These are phyloP conservation scores for Julus scanicus DNA, from an alignment of 2,888 invertebrate species.

Conservation along the genomic window DNA sequence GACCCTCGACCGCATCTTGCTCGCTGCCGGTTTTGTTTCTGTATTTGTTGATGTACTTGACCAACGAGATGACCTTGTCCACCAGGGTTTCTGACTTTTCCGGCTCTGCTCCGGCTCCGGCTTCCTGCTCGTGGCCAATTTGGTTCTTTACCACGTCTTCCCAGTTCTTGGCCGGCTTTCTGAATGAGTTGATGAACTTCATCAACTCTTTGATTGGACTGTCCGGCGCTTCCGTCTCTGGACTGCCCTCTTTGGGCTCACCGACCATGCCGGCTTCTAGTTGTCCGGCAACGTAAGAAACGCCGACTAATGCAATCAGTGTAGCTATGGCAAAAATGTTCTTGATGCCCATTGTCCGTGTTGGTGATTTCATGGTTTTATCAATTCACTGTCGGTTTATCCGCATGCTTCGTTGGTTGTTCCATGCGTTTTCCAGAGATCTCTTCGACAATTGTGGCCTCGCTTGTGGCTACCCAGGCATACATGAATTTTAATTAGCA, in stretches of 20 bases:
- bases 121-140: background rate
- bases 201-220: background rate
- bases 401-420: background rate
- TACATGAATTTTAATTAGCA: slow-evolving; percentile 3
- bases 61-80: background rate
- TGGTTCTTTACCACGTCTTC: background rate
- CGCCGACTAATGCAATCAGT: background rate
- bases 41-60: slow-evolving; percentile 17
- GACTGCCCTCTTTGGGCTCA: background rate
- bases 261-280: no score
- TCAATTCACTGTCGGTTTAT: background rate
- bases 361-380: background rate
- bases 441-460: background rate
- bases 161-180: background rate
- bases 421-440: background rate
- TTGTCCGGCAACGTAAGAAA: background rate
- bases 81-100: background rate
- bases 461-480: background rate
- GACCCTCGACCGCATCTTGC: background rate
- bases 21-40: background rate
- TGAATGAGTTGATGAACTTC: background rate
- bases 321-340: background rate
- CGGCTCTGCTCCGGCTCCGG: background rate
- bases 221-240: background rate
- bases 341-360: background rate